Percentiles rank a stretch among this genome's conserved stretches.
phyloP scores from a whole-genome alignment of 1,140 invertebrate genomes.

The Cryptotermes secundus region DNA sequence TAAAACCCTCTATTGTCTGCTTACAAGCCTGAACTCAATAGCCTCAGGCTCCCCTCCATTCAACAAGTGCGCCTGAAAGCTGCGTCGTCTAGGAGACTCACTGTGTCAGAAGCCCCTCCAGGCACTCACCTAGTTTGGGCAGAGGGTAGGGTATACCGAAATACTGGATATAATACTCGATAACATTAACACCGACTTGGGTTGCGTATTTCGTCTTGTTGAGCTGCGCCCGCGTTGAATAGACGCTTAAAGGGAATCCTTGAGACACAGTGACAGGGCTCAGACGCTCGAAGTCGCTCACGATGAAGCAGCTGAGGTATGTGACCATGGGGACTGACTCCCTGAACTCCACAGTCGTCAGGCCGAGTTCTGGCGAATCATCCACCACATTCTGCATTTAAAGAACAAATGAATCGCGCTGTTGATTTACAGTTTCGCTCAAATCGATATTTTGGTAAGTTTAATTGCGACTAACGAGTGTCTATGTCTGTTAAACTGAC shows the following conservation, averaged over 20 bases:
- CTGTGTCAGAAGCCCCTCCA: too few species aligned
- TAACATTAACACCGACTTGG: conserved; percentile 71
- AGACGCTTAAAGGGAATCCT: conserved; percentile 67
- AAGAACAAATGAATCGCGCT: too few species aligned
- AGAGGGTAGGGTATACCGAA: conserved; percentile 84
- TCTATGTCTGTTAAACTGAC: background rate
- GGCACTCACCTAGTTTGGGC: conserved; percentile 73
- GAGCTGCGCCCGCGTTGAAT: conserved; percentile 69
- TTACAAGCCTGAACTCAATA: too few species aligned
- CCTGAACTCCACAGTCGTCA: conserved; percentile 66
- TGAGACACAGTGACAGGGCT: conserved; percentile 41
- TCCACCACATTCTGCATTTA: conserved; percentile 43
- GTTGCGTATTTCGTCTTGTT: conserved; percentile 79
- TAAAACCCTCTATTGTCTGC: too few species aligned
- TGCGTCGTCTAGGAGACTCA: too few species aligned
- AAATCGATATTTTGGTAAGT: too few species aligned
- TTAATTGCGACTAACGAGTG: background rate
- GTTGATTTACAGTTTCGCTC: too few species aligned
- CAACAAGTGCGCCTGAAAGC: too few species aligned
- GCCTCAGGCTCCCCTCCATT: too few species aligned
- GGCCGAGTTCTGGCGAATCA: conserved; percentile 47
- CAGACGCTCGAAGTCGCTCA: conserved; percentile 73
- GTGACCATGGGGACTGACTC: conserved; percentile 89
- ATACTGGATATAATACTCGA: conserved; percentile 84
- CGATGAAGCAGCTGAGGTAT: conserved; percentile 86